These are phyloP conservation scores for Blera fallax DNA, from an alignment of 2,888 invertebrate genomes.

Conservation along the genomic window DNA sequence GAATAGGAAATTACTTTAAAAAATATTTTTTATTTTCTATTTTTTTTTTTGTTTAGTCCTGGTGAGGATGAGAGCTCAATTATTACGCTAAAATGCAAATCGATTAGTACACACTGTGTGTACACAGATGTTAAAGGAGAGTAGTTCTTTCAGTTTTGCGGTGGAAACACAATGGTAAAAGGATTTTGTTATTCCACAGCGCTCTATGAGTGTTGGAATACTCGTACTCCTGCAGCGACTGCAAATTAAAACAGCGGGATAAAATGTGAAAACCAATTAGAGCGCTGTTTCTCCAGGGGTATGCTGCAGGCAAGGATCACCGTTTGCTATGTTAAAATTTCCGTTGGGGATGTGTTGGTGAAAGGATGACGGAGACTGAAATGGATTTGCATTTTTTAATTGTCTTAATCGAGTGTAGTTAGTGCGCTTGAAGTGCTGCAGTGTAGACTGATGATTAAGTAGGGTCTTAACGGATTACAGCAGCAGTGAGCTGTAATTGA, in stretches of 20 bases:
- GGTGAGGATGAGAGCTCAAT: not conserved
- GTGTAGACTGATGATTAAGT: slow-evolving; percentile 6
- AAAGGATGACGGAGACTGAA: not conserved
- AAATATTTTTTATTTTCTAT: not conserved
- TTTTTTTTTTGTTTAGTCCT: not conserved
- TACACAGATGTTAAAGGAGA: not conserved
- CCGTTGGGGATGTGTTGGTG: not conserved
- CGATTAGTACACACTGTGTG: slow-evolving; percentile 26
- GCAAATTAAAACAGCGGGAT: slow-evolving; percentile 39
- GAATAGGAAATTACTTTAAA: not conserved
- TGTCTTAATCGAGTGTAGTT: not conserved
- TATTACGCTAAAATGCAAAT: slow-evolving; percentile 61
- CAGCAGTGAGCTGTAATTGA: not conserved
- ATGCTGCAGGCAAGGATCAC: not conserved
- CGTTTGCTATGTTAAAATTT: not conserved
- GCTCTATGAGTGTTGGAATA: not conserved
- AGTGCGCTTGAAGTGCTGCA: not conserved
- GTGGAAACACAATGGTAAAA: not conserved
- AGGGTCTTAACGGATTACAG: slow-evolving; percentile 15
- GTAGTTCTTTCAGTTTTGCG: not conserved
- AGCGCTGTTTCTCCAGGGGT: not conserved
- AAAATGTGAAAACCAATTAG: slow-evolving; percentile 51
- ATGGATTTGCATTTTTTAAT: slow-evolving; percentile 39
- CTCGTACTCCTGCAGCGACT: not conserved
- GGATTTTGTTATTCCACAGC: not conserved